Conservation (phyloP, 2,113 vertebrate species). For the Rhinichthys klamathensis region DNA sequence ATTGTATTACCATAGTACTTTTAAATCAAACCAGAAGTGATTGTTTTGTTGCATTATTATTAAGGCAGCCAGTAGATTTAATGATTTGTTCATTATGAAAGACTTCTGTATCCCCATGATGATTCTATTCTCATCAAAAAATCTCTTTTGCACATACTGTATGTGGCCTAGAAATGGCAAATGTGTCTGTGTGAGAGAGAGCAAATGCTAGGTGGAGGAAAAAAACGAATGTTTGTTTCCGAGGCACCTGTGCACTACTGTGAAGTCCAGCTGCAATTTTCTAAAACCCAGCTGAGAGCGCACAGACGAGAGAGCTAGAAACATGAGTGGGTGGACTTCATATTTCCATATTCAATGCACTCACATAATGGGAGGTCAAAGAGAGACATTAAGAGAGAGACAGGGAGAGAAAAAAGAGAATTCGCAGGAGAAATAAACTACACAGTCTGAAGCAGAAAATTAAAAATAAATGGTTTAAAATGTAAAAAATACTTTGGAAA, state of each 20-base stretch:
- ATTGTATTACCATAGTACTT: neutral
- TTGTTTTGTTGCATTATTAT: neutral
- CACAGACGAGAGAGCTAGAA: slow-evolving; percentile 65
- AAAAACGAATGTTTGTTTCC: slow-evolving; percentile 17
- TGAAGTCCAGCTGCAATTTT: slow-evolving; percentile 59
- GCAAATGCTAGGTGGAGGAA: neutral
- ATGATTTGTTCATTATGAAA: neutral
- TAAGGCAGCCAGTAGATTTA: neutral
- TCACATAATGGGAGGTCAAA: slow-evolving; percentile 58
- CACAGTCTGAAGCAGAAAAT: slow-evolving; percentile 3
- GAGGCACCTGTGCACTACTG: slow-evolving; percentile 36
- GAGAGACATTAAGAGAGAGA: slow-evolving; percentile 28
- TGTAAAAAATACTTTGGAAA: neutral
- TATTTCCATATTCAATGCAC: slow-evolving; percentile 70
- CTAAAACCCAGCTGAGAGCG: slow-evolving; percentile 58
- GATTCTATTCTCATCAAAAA: neutral
- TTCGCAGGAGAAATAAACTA: neutral
- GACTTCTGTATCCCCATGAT: neutral
- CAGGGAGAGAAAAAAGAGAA: neutral
- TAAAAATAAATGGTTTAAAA: neutral
- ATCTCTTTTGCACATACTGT: neutral
- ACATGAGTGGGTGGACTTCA: slow-evolving; percentile 73
- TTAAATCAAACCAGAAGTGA: neutral
- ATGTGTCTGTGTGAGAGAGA: neutral
- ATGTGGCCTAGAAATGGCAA: neutral